Percentiles rank a stretch among this genome's conserved stretches.
These are phyloP conservation scores for Agrilus biguttatus DNA, from an alignment of 2,888 invertebrate genomes.

Conservation along the genomic window DNA sequence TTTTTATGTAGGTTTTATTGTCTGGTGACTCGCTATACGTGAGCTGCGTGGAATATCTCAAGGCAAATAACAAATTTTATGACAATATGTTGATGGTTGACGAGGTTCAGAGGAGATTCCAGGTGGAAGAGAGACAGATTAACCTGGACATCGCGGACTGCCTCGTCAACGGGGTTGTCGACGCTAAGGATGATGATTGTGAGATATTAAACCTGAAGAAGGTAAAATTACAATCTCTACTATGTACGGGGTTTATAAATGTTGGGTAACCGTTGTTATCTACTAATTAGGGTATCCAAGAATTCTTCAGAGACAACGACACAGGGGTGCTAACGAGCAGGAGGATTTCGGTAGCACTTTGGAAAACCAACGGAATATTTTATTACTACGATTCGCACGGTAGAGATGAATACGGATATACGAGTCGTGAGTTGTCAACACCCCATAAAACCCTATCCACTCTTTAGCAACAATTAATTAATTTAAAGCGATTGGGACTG, in stretches of 20 bases:
- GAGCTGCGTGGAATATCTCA: constrained; percentile 19
- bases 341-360: constrained; percentile 40
- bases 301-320: constrained; percentile 29
- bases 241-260: not conserved
- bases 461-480: not conserved
- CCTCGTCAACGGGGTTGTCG: constrained; percentile 21
- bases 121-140: constrained; percentile 21
- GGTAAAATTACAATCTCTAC: constrained; percentile 5
- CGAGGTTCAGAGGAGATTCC: constrained; percentile 26
- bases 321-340: constrained; percentile 41
- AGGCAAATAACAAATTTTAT: constrained; percentile 17
- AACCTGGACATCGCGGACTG: constrained; percentile 23
- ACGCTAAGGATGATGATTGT: constrained; percentile 11
- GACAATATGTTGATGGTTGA: constrained; percentile 20
- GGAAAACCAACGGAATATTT: constrained; percentile 34
- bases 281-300: constrained; percentile 20
- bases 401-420: constrained; percentile 39
- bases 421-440: constrained; percentile 16
- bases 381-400: constrained; percentile 44
- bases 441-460: not conserved
- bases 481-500: constrained; percentile 22
- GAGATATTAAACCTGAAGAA: constrained; percentile 14
- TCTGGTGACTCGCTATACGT: constrained; percentile 32
- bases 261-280: not conserved
- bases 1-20: constrained; percentile 18